Conservation (phyloP, 2,888 invertebrate genomes). For the Notodonta ziczac region DNA sequence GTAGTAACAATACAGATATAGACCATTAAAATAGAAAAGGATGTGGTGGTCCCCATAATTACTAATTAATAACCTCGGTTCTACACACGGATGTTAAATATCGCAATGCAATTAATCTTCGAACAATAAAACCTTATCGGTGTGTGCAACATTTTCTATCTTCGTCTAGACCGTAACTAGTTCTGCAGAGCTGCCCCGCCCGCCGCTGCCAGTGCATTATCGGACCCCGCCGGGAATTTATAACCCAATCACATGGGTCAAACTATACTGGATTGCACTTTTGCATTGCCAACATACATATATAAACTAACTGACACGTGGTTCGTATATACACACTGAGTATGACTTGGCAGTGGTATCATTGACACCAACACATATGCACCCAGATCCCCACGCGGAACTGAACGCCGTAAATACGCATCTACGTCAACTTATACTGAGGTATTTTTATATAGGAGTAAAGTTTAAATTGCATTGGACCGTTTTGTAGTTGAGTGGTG, state of each 20-base stretch:
- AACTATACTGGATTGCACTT: slow-evolving; percentile 43
- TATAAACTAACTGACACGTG: slow-evolving; percentile 62
- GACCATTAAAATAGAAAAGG: slow-evolving; percentile 17
- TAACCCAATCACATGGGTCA: slow-evolving; percentile 39
- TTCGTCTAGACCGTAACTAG: slow-evolving; percentile 31
- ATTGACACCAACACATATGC: slow-evolving; percentile 48
- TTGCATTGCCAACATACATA: slow-evolving; percentile 36
- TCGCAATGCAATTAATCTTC: slow-evolving; percentile 44
- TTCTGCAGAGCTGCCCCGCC: slow-evolving; percentile 28
- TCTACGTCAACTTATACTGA: slow-evolving; percentile 24
- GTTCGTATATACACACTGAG: slow-evolving; percentile 51
- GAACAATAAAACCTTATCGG: slow-evolving; percentile 37
- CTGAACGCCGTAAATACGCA: slow-evolving; percentile 30
- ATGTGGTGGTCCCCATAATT: slow-evolving; percentile 30
- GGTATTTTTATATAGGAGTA: slow-evolving; percentile 21
- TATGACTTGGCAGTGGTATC: slow-evolving; percentile 65
- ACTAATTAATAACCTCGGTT: slow-evolving; percentile 22
- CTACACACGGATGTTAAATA: slow-evolving; percentile 38
- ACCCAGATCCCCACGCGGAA: slow-evolving; percentile 19
- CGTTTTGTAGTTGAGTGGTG: slow-evolving; percentile 27
- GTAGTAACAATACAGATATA: neutral
- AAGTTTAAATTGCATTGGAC: slow-evolving; percentile 28
- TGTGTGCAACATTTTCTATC: slow-evolving; percentile 44
- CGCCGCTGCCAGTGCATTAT: slow-evolving; percentile 9
- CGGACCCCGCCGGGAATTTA: slow-evolving; percentile 12